phyloP scores from a whole-genome alignment of 1,140 invertebrate species.

The Caenorhabditis latens region DNA sequence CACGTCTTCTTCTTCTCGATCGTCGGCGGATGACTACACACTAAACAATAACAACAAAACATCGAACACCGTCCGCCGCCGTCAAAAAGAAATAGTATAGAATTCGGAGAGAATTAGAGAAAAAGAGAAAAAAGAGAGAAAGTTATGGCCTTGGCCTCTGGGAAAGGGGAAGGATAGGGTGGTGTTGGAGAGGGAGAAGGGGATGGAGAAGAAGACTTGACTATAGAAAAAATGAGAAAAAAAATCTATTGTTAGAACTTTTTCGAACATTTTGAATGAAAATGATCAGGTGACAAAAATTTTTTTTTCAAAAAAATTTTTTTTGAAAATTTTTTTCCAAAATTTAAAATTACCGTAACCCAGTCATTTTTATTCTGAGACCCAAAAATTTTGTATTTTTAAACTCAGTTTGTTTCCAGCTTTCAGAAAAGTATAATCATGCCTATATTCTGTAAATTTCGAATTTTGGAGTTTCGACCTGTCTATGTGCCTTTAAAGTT shows the following conservation, averaged over 20 bases:
- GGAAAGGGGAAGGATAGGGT: neutral
- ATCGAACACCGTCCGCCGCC: constrained; percentile 24
- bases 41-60: constrained; percentile 4
- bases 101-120: neutral
- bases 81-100: neutral
- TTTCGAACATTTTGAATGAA: too few relatives aligned
- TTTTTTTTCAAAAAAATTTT: neutral
- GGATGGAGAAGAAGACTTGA: neutral
- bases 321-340: neutral
- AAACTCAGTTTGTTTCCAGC: too few relatives aligned
- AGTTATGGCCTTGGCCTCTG: constrained; percentile 27
- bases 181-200: neutral
- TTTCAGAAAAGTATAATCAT: too few relatives aligned
- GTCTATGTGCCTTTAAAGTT: too few relatives aligned
- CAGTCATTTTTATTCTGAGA: too few relatives aligned
- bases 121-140: neutral
- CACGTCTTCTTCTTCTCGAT: neutral
- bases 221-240: neutral
- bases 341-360: too few relatives aligned
- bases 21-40: neutral
- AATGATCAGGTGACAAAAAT: neutral
- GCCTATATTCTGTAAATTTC: too few relatives aligned
- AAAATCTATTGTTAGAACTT: too few relatives aligned
- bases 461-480: too few relatives aligned
- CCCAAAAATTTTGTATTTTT: too few relatives aligned